A percentile compares a stretch with the other conserved stretches of the same genome.
Evolutionary conservation across 2,888 invertebrate species (phyloP).

Genomic region (Calliphora vomitoria): DNA sequence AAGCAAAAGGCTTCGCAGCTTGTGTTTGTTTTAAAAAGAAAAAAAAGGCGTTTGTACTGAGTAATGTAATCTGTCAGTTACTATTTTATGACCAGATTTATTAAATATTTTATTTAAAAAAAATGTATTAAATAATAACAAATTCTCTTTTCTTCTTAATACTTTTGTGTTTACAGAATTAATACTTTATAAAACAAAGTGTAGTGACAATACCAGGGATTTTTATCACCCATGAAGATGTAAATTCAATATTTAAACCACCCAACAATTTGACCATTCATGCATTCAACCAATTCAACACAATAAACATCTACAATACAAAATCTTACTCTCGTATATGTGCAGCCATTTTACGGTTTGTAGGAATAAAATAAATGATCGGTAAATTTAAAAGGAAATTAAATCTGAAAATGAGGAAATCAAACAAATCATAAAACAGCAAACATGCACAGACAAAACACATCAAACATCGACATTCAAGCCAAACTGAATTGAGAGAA

Average conservation of each 20-base stretch:
- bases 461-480: slow-evolving; percentile 7
- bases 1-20: too few relatives aligned
- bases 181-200: slow-evolving; percentile 5
- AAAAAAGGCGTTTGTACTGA: too few relatives aligned
- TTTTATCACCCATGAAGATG: slow-evolving; percentile 61
- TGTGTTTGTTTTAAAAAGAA: too few relatives aligned
- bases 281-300: slow-evolving; percentile 54
- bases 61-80: too few relatives aligned
- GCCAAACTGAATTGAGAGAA: not conserved
- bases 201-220: slow-evolving; percentile 22
- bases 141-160: not conserved
- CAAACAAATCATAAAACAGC: slow-evolving; percentile 82
- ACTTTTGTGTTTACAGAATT: slow-evolving; percentile 7
- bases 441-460: slow-evolving; percentile 63
- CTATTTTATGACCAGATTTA: too few relatives aligned
- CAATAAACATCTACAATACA: slow-evolving; percentile 12
- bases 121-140: not conserved
- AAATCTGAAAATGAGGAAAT: slow-evolving; percentile 83
- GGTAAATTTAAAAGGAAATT: slow-evolving; percentile 83
- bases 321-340: not conserved
- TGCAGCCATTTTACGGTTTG: slow-evolving; percentile 62
- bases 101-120: not conserved
- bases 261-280: slow-evolving; percentile 53
- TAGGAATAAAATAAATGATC: slow-evolving; percentile 73
- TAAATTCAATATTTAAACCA: slow-evolving; percentile 57